These are phyloP conservation scores for Actinemys pallida DNA, from an alignment of 2,113 vertebrate species.

Conservation along the genomic window DNA sequence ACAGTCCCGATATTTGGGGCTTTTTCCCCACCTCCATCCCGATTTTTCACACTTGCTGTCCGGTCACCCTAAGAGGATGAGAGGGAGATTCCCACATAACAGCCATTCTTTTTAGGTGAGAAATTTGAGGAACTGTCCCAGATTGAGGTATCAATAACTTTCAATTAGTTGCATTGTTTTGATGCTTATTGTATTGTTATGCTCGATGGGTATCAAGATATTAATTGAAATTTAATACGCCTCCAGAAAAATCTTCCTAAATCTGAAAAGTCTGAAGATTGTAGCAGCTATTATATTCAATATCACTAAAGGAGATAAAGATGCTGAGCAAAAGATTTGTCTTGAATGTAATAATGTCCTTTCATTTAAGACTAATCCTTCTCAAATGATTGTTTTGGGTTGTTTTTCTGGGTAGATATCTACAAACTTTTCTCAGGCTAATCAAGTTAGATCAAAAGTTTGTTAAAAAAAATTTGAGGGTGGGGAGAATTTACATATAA, in stretches of 20 bases:
- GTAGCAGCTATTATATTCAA: neutral
- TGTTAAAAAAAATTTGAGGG: neutral
- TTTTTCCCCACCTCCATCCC: too few species aligned
- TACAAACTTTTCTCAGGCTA: neutral
- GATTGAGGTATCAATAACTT: neutral
- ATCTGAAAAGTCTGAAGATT: fast-evolving
- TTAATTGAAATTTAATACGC: neutral
- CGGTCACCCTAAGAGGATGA: neutral
- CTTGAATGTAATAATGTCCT: neutral
- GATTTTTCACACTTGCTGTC: too few species aligned
- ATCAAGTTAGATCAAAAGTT: neutral
- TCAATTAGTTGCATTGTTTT: neutral
- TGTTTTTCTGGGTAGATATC: neutral
- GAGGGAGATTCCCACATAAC: neutral
- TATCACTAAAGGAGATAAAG: fast-evolving
- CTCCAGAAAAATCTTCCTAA: neutral
- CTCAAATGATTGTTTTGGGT: neutral
- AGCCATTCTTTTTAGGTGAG: neutral
- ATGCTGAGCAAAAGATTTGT: neutral
- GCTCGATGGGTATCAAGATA: neutral
- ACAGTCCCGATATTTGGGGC: too few species aligned
- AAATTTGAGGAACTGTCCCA: neutral
- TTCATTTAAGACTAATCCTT: neutral
- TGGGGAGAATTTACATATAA: neutral
- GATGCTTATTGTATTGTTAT: too few species aligned